Evolutionary conservation across 1,140 invertebrate genomes (phyloP).

Genomic region (Argopecten irradians): DNA sequence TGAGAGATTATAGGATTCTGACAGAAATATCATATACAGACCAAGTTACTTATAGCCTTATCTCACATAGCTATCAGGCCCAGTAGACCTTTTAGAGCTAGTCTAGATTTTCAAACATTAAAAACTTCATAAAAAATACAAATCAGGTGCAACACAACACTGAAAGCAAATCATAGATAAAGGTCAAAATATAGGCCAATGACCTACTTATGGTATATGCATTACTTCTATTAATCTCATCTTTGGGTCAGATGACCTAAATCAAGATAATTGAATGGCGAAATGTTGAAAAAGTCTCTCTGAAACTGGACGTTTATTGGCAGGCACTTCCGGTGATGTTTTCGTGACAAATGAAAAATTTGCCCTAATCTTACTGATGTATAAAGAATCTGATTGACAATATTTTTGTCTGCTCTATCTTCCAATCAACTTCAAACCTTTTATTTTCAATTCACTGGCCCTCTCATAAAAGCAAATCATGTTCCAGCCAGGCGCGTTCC

Average conservation of each 20-base stretch:
- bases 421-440: background rate
- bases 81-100: too few species aligned
- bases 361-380: background rate
- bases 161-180: too few species aligned
- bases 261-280: background rate
- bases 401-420: background rate
- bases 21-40: too few species aligned
- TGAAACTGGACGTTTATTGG: background rate
- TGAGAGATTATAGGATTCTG: too few species aligned
- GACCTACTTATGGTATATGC: too few species aligned
- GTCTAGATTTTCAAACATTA: too few species aligned
- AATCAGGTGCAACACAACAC: too few species aligned
- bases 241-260: background rate
- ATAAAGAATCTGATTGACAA: background rate
- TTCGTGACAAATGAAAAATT: background rate
- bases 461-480: constrained; percentile 9
- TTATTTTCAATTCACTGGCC: background rate
- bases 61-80: too few species aligned
- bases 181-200: too few species aligned
- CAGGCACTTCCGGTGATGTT: background rate
- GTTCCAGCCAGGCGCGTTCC: background rate
- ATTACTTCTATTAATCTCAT: too few species aligned
- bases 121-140: too few species aligned
- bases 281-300: background rate
- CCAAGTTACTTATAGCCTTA: too few species aligned